phyloP scores from a whole-genome alignment of 1,140 invertebrate species.

The Babylonia areolata region DNA sequence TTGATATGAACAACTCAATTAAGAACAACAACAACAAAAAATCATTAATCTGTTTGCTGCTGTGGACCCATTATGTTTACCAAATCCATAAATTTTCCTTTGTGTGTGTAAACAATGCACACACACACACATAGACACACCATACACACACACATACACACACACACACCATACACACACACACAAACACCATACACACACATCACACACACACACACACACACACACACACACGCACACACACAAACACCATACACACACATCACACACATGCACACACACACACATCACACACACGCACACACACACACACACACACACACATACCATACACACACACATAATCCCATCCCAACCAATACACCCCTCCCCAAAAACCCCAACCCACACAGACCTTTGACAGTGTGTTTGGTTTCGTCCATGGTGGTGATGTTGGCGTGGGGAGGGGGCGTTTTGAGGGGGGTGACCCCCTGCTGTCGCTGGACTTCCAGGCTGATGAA shows the following conservation, averaged over 20 bases:
- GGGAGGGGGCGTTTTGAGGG: neutral
- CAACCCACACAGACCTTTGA: slow-evolving; percentile 37
- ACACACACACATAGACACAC: neutral
- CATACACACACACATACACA: neutral
- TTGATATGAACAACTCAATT: no score
- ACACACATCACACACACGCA: neutral
- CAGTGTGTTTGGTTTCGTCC: slow-evolving; percentile 22
- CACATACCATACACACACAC: neutral
- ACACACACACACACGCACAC: neutral
- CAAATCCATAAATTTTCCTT: no score
- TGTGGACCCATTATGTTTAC: no score
- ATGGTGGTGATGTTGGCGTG: neutral
- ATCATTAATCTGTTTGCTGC: no score
- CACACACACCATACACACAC: neutral
- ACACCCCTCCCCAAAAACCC: neutral
- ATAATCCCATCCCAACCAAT: no score
- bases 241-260: neutral
- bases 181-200: neutral
- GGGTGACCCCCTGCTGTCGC: neutral
- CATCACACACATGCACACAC: neutral
- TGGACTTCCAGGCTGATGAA: slow-evolving; percentile 16
- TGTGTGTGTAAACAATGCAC: neutral
- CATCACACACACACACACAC: slow-evolving; percentile 9
- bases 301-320: neutral
- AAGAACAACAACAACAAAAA: no score